phyloP scores from a whole-genome alignment of 2,113 vertebrate genomes.

The Chloebia gouldiae region DNA sequence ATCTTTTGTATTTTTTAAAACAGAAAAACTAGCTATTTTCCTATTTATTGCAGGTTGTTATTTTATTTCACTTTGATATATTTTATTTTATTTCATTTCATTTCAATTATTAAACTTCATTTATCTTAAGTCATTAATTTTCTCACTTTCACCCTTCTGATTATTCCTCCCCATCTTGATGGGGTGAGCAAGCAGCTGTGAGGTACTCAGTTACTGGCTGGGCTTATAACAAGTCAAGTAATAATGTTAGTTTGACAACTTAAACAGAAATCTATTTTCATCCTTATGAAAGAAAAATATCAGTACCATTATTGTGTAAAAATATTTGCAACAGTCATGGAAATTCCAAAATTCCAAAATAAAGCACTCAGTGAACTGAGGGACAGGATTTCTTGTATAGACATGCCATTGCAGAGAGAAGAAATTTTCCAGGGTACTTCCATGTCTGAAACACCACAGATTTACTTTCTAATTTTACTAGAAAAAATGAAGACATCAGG shows the following conservation, averaged over 20 bases:
- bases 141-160: neutral
- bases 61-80: neutral
- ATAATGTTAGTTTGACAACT: neutral
- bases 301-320: neutral
- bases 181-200: neutral
- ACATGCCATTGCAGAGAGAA: neutral
- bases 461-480: neutral
- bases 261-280: neutral
- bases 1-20: neutral
- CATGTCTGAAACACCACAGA: neutral
- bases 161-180: neutral
- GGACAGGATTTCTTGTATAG: neutral
- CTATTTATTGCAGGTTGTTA: neutral
- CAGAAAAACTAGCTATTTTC: neutral
- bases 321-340: neutral
- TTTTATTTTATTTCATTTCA: neutral
- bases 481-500: neutral
- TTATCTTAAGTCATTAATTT: neutral
- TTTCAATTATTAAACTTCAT: neutral
- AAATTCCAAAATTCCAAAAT: neutral
- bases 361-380: neutral
- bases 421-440: neutral
- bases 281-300: neutral
- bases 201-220: neutral
- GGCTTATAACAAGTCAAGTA: neutral